These are phyloP conservation scores for Mesochorus sp. DNA, from an alignment of 2,888 invertebrate species.

Conservation along the genomic window DNA sequence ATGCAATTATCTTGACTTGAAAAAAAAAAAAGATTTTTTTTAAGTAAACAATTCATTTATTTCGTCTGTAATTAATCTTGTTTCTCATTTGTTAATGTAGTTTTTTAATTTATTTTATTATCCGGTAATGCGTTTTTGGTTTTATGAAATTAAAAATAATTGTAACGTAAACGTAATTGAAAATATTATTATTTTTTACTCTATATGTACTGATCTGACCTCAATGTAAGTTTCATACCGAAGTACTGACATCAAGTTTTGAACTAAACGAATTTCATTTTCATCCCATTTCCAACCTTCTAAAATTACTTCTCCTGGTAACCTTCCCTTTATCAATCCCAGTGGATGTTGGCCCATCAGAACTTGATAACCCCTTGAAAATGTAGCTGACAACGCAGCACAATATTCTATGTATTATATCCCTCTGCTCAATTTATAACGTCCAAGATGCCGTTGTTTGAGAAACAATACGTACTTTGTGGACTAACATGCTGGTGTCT, in stretches of 20 bases:
- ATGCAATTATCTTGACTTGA: background rate
- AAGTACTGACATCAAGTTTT: background rate
- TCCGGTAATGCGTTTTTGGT: too few species aligned
- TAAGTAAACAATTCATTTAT: background rate
- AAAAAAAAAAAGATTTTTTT: background rate
- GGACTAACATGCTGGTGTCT: constrained; percentile 18
- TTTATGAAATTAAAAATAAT: too few species aligned
- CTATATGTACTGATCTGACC: too few species aligned
- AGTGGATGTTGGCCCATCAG: background rate
- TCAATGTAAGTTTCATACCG: background rate
- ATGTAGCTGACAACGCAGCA: background rate
- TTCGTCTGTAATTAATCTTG: background rate
- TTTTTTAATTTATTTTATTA: too few species aligned
- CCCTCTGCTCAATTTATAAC: background rate
- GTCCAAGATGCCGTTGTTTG: constrained; percentile 22
- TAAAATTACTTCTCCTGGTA: background rate
- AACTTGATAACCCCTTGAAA: constrained; percentile 12
- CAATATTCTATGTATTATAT: constrained; percentile 11
- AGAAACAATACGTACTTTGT: constrained; percentile 45
- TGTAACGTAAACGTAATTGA: too few species aligned
- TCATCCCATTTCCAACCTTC: background rate
- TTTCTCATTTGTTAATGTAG: background rate
- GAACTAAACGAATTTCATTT: background rate
- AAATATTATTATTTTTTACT: background rate
- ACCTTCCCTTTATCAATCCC: background rate